These are phyloP conservation scores for Cyanoderma ruficeps DNA, from an alignment of 2,113 vertebrate species.

Conservation along the genomic window DNA sequence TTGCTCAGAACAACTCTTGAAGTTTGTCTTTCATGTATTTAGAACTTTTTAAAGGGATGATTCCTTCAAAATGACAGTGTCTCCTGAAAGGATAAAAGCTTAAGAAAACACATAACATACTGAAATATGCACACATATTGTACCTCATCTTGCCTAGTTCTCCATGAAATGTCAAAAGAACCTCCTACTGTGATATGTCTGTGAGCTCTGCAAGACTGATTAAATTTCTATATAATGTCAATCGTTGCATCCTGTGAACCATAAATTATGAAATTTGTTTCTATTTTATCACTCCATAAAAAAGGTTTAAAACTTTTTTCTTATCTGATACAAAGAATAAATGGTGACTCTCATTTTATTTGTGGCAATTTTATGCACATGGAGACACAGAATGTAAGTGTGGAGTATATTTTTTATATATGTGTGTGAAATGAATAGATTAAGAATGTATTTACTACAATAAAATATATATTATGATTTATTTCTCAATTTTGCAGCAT, in stretches of 20 bases:
- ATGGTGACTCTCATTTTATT: slow-evolving; percentile 49
- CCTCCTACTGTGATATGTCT: slow-evolving; percentile 75
- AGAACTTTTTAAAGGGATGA: slow-evolving; percentile 6
- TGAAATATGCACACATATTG: slow-evolving; percentile 70
- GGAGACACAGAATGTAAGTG: not conserved
- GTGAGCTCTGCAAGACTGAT: slow-evolving; percentile 75
- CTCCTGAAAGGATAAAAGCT: slow-evolving; percentile 58
- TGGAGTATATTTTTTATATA: not conserved
- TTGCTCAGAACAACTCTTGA: not conserved
- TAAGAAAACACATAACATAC: slow-evolving; percentile 41
- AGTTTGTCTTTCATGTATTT: not conserved
- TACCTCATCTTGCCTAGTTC: slow-evolving; percentile 71
- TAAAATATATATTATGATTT: not conserved
- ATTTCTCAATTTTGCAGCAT: not conserved
- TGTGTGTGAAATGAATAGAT: not conserved
- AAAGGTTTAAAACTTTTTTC: slow-evolving; percentile 59
- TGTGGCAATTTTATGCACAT: slow-evolving; percentile 25
- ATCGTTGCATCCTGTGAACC: slow-evolving; percentile 75
- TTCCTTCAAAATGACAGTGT: slow-evolving; percentile 48
- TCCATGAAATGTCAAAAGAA: slow-evolving; percentile 81
- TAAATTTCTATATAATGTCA: slow-evolving; percentile 77
- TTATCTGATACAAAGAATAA: slow-evolving; percentile 7
- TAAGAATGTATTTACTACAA: not conserved
- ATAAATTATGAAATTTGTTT: slow-evolving; percentile 78
- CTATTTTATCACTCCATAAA: slow-evolving; percentile 73